Evolutionary conservation across 1,140 invertebrate genomes (phyloP).

Genomic region (Augochlora pura): DNA sequence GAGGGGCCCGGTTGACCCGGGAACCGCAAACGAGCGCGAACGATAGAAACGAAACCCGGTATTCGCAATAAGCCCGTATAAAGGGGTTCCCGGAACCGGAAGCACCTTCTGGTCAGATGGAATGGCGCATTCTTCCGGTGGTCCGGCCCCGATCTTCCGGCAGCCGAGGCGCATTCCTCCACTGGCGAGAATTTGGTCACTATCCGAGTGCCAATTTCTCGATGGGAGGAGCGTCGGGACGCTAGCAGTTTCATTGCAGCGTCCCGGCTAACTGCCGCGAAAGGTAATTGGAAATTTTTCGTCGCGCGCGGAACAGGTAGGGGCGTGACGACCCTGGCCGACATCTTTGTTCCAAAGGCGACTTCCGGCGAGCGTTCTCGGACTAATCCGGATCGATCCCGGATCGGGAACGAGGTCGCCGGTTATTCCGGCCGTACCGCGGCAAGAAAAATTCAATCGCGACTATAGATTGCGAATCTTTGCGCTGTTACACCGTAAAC

Average conservation of each 20-base stretch:
- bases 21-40: not conserved
- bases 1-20: not conserved
- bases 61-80: constrained; percentile 36
- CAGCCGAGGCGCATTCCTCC: constrained; percentile 36
- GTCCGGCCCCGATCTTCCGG: constrained; percentile 5
- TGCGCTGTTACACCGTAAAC: too few species aligned
- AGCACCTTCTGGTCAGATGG: constrained; percentile 43
- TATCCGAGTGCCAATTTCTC: constrained; percentile 32
- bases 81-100: not conserved
- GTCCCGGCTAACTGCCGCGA: not conserved
- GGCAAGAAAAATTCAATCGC: too few species aligned
- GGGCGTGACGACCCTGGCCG: too few species aligned
- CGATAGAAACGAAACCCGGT: constrained; percentile 26
- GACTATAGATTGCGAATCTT: too few species aligned
- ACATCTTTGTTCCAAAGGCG: constrained; percentile 1
- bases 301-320: not conserved
- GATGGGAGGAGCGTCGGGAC: not conserved
- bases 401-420: too few species aligned
- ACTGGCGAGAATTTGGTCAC: constrained; percentile 30
- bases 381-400: too few species aligned
- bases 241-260: not conserved
- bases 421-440: too few species aligned
- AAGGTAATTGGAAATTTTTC: constrained; percentile 35
- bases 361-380: not conserved
- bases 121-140: constrained; percentile 55